Conservation (phyloP, 2,888 invertebrate genomes). For the Apotomis turbidana region DNA sequence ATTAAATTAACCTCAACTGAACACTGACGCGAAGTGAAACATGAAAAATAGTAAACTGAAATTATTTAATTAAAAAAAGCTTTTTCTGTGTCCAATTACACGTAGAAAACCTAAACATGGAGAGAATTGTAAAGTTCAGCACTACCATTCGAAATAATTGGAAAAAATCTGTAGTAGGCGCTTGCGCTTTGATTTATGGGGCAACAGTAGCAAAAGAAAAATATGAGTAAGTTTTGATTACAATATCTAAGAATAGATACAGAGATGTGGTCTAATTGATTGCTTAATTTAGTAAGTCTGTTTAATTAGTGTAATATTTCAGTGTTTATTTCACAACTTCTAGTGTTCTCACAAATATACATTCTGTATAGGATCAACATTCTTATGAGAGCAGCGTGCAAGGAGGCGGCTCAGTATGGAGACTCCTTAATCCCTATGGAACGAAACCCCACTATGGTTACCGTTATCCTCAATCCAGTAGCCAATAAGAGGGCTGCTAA, state of each 20-base stretch:
- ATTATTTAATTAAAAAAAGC: slow-evolving; percentile 13
- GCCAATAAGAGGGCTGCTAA: slow-evolving; percentile 90
- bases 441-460: slow-evolving; percentile 88
- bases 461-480: slow-evolving; percentile 95
- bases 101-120: slow-evolving; percentile 61
- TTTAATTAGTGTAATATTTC: too few species aligned
- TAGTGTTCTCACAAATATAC: slow-evolving; percentile 23
- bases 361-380: slow-evolving; percentile 86
- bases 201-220: slow-evolving; percentile 87
- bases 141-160: slow-evolving; percentile 91
- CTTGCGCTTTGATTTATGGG: slow-evolving; percentile 87
- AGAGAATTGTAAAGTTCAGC: slow-evolving; percentile 84
- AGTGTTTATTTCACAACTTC: neutral
- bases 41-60: neutral
- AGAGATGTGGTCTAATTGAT: too few species aligned
- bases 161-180: slow-evolving; percentile 93
- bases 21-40: slow-evolving; percentile 12
- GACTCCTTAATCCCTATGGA: slow-evolving; percentile 84
- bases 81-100: slow-evolving; percentile 9
- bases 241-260: neutral
- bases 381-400: slow-evolving; percentile 91
- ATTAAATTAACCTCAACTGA: slow-evolving; percentile 31
- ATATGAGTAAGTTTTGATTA: slow-evolving; percentile 86
- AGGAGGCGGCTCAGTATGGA: slow-evolving; percentile 89
- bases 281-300: too few species aligned